Percentiles rank a stretch among this genome's conserved stretches.
Evolutionary conservation across 2,888 invertebrate genomes (phyloP).

Genomic region (Galerucella calmariensis): DNA sequence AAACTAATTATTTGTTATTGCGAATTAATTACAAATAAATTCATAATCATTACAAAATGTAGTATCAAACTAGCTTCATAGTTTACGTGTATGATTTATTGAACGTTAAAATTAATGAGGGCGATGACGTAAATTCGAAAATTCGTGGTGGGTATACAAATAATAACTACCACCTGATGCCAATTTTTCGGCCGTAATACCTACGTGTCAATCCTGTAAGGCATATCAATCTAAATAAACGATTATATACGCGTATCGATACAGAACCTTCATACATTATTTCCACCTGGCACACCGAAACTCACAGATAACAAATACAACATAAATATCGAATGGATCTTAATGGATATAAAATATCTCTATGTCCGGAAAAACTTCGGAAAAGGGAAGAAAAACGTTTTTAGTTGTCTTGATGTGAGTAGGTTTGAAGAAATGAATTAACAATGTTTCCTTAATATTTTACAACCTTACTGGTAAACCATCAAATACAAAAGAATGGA

Average conservation of each 20-base stretch:
- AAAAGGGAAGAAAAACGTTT: not conserved
- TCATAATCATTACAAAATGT: not conserved
- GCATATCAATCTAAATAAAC: conserved; percentile 26
- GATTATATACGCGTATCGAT: conserved; percentile 22
- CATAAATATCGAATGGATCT: conserved; percentile 4
- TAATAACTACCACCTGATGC: conserved; percentile 23
- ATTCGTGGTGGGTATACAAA: conserved; percentile 25
- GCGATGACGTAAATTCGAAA: not conserved
- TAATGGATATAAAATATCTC: not conserved
- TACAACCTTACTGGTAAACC: not conserved
- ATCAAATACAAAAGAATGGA: no score
- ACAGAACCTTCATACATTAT: conserved; percentile 18
- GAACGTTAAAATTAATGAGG: not conserved
- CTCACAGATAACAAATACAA: conserved; percentile 6
- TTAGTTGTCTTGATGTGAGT: not conserved
- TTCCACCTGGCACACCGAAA: conserved; percentile 19
- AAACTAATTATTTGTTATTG: not conserved
- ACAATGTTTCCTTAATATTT: not conserved
- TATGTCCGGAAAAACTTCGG: not conserved
- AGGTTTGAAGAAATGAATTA: not conserved
- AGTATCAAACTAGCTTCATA: not conserved
- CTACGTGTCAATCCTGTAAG: conserved; percentile 20
- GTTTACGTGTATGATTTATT: not conserved
- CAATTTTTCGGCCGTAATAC: conserved; percentile 18
- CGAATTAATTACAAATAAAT: not conserved